These are phyloP conservation scores for Xestoiulus laeticollis DNA, from an alignment of 2,888 invertebrate species.

Conservation along the genomic window DNA sequence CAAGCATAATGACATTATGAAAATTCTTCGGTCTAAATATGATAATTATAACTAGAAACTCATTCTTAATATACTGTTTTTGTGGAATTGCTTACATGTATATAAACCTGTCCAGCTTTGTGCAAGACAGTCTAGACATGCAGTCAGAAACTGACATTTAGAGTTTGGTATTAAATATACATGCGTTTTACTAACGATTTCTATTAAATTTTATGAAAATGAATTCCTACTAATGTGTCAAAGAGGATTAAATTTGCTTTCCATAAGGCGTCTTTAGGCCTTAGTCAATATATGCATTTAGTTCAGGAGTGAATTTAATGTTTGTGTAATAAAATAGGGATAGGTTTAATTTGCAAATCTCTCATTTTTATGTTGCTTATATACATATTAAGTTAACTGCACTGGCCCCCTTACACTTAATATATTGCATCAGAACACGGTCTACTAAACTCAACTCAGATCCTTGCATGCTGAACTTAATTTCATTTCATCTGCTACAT, in stretches of 20 bases:
- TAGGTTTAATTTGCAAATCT: background rate
- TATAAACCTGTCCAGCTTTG: too few relatives aligned
- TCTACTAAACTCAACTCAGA: background rate
- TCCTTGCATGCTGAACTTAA: background rate
- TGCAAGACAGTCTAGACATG: too few relatives aligned
- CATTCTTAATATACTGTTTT: too few relatives aligned
- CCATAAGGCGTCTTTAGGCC: background rate
- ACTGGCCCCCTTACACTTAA: background rate
- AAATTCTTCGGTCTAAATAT: too few relatives aligned
- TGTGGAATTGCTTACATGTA: too few relatives aligned
- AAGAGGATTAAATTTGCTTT: background rate
- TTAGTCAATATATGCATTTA: background rate
- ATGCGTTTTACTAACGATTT: too few relatives aligned
- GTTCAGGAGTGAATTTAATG: background rate
- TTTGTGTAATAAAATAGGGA: background rate
- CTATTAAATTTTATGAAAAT: too few relatives aligned
- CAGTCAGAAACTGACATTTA: too few relatives aligned
- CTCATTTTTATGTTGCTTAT: background rate
- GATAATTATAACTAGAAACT: too few relatives aligned
- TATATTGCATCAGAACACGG: slow-evolving; percentile 1
- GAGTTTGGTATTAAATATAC: too few relatives aligned
- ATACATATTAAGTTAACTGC: background rate
- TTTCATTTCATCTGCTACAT: slow-evolving; percentile 14
- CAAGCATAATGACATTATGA: too few relatives aligned
- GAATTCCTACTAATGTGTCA: too few relatives aligned